Base-by-base conservation (phyloP, 2,113 vertebrate species). In the Eudyptes chrysolophus region DNA sequence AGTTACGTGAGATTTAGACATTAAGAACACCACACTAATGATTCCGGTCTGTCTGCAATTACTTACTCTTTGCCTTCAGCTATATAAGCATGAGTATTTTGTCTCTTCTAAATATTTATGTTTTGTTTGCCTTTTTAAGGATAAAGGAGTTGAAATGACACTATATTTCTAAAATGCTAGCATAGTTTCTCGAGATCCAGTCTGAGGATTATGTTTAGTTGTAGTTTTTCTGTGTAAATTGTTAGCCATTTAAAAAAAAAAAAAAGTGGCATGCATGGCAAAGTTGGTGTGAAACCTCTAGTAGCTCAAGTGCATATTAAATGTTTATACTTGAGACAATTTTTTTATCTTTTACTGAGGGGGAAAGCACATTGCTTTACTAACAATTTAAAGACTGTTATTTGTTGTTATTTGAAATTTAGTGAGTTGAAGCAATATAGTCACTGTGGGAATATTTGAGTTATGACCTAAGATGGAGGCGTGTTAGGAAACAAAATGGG, bases 21-120 rank as follows among this genome's bases (percentile, higher is more conserved):
- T 32, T 36, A 66, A 25, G 51, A 91, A 36, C 2, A 1, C 69
- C 62, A 60, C 42, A 13, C 38, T 72, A 38, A 88, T 38, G 57
- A 70, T 55, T 85, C 49, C 13, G 3, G 34, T 84, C 89, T 94
- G 70, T 69, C 84, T 94, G 25, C 74, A 94, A 51, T 85, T 91
- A 75, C n/a, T 87, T 65, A 66, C 44, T 87, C 18, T 82, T 82
- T 96, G 89, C 93, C 92, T 87, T 69, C 49, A 69, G 91, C 91
- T 83, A 38, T 51, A 46, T n/a, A 74, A 88, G 71, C 68, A 65
- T 5, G 8, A 76, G 11, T 64, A 10, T 95, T 84, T 89, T 92
- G 51, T 89, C 54, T 82, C 40, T 49, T 84, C 65, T 65, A 65
- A 76, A 79, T 57, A 74, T 15, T 75, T 21, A 36, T 87, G 25